phyloP scores from a whole-genome alignment of 2,113 vertebrate species.

The Cynopterus brachyotis region DNA sequence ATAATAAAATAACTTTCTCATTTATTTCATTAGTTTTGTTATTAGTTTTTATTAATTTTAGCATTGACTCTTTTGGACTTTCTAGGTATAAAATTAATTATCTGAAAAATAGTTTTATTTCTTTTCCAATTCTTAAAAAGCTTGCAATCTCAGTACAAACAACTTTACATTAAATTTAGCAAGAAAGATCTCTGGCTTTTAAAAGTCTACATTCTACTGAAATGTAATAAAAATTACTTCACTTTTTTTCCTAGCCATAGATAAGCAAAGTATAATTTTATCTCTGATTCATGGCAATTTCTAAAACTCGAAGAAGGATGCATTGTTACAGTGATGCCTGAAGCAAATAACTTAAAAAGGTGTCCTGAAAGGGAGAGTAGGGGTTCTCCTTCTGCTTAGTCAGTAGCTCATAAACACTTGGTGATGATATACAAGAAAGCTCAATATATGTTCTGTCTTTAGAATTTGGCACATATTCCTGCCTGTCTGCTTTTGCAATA shows the following conservation, averaged over 20 bases:
- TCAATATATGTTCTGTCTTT: background rate
- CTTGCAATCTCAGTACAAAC: background rate
- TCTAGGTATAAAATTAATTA: background rate
- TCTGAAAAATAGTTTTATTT: background rate
- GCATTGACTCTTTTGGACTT: slow-evolving; percentile 6
- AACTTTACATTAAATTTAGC: background rate
- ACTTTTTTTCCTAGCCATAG: background rate
- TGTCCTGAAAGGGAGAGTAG: background rate
- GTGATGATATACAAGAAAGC: background rate
- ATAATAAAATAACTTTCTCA: background rate
- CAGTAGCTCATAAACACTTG: background rate
- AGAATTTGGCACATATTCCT: background rate
- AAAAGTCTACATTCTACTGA: background rate
- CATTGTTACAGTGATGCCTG: background rate
- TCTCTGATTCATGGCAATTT: background rate
- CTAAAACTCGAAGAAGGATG: background rate
- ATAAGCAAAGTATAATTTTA: background rate
- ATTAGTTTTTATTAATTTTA: background rate
- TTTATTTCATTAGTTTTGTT: background rate
- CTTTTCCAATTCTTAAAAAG: background rate
- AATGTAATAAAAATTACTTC: background rate
- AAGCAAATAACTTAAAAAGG: background rate
- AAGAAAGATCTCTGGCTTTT: background rate
- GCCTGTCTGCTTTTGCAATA: background rate
- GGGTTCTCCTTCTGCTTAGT: background rate